Base-by-base conservation (phyloP, 2,113 vertebrate genomes). In the Thunnus maccoyii region DNA sequence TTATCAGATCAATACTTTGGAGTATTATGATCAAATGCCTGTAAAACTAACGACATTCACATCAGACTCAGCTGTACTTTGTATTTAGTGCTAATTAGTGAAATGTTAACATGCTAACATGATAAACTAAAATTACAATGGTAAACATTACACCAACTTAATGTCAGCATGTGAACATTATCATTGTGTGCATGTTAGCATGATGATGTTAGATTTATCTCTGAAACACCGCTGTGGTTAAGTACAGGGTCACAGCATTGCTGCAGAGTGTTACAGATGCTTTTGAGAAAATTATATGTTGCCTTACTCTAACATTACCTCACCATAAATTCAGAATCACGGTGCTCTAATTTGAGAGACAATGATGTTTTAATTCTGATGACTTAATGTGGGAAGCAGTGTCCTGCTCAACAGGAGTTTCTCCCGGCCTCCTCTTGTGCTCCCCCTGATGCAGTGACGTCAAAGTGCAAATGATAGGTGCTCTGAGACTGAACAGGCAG, bases 391-490 rank as follows among this genome's bases (percentile, higher is more conserved):
- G 27, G 4, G 44, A 50, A 17, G 1, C 54, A 41, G 30, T 22
- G 57, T 63, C 25, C 68, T 65, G n/a, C 62, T 72, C 44, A 44
- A 47, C 62, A 57, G 60, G 61, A 79, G 71, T 55, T 63, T 66
- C 58, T 80, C 63, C 60, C 30, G n/a, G 52, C 63, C 47, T 68
- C 47, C 22, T 57, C 68, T 84, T 20, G 27, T 51, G 52, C 55
- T 41, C 50, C 20, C 54, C 25, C 54, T 20, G 41, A 80, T 25
- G 52, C 54, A 68, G 62, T 90, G 87, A 90, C 67, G 73, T 84
- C 85, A 88, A 48, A 85, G 63, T 60, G 66, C 22, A 60, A 80
- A 73, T 25, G 86, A 88, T 72, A 86, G 81, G 86, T 84, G 85
- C 61, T 81, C 50, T 17, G 72, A 44, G 48, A 41, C 70, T 87